phyloP scores from a whole-genome alignment of 2,888 invertebrate genomes.

The Oligia latruncula region DNA sequence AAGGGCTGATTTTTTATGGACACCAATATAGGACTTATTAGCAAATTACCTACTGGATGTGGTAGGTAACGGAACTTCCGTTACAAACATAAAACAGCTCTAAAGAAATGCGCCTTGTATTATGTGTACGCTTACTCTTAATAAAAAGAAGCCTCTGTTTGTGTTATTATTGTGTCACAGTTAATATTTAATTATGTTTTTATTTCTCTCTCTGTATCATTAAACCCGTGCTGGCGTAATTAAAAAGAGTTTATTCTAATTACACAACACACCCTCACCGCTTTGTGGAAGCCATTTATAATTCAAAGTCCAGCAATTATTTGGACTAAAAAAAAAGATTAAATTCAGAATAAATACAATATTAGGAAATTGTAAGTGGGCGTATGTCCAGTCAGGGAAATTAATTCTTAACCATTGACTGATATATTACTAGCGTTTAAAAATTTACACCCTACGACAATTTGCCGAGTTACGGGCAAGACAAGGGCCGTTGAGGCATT shows the following conservation, averaged over 20 bases:
- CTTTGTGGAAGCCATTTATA: constrained; percentile 23
- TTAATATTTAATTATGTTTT: constrained; percentile 47
- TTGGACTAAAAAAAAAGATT: background rate
- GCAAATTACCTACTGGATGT: background rate
- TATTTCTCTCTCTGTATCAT: constrained; percentile 40
- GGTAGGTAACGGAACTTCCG: background rate
- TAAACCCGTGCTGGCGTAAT: constrained; percentile 43
- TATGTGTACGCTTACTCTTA: constrained; percentile 43
- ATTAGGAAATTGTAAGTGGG: background rate
- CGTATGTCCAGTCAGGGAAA: background rate
- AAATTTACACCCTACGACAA: background rate
- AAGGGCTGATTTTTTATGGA: background rate
- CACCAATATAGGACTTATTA: background rate
- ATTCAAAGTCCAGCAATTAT: constrained; percentile 26
- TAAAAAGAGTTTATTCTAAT: constrained; percentile 54
- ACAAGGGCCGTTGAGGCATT: background rate
- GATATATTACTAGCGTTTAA: no score
- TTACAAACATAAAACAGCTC: background rate
- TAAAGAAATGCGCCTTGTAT: background rate
- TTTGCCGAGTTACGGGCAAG: background rate
- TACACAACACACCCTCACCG: constrained; percentile 27
- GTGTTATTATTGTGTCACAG: constrained; percentile 60
- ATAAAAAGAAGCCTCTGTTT: constrained; percentile 14
- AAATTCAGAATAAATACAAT: background rate
- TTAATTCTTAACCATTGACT: background rate